Percentiles rank a stretch among this genome's conserved stretches.
These are phyloP conservation scores for Callionymus lyra DNA, from an alignment of 2,113 vertebrate species.

Conservation along the genomic window DNA sequence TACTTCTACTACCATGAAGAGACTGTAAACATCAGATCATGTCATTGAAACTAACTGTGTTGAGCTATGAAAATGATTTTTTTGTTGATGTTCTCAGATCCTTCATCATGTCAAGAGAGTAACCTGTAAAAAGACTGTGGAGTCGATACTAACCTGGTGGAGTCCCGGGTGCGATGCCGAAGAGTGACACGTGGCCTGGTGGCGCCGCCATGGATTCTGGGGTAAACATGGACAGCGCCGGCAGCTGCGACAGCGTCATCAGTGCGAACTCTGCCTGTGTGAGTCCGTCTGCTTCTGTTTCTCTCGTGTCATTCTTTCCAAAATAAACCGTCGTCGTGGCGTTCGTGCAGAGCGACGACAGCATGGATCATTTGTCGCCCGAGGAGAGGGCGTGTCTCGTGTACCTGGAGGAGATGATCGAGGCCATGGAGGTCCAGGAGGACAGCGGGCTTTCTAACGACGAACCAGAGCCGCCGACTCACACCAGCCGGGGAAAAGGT, in stretches of 20 bases:
- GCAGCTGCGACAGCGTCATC: slow-evolving; percentile 79
- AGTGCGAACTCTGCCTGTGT: slow-evolving; percentile 77
- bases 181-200: slow-evolving; percentile 70
- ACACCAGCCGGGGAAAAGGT: too few species aligned
- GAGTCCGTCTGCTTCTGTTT: slow-evolving; percentile 51
- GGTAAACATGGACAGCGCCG: slow-evolving; percentile 61
- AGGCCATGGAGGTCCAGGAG: slow-evolving; percentile 78
- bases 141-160: slow-evolving; percentile 5
- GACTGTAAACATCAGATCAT: too few species aligned
- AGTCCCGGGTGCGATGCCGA: slow-evolving; percentile 67
- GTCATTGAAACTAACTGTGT: too few species aligned
- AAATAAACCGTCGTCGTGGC: neutral
- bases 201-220: slow-evolving; percentile 61
- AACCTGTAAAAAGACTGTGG: too few species aligned
- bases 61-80: too few species aligned
- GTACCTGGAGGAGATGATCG: slow-evolving; percentile 88
- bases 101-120: too few species aligned
- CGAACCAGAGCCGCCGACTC: slow-evolving; percentile 41
- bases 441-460: slow-evolving; percentile 78
- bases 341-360: slow-evolving; percentile 72
- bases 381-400: slow-evolving; percentile 85
- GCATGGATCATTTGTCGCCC: slow-evolving; percentile 79
- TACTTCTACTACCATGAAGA: too few species aligned
- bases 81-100: too few species aligned
- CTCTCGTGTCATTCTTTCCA: too few species aligned